Percentiles rank a stretch among this genome's conserved stretches.
Conservation (phyloP, 2,113 vertebrate species). For the Romanogobio albipinnatus region DNA sequence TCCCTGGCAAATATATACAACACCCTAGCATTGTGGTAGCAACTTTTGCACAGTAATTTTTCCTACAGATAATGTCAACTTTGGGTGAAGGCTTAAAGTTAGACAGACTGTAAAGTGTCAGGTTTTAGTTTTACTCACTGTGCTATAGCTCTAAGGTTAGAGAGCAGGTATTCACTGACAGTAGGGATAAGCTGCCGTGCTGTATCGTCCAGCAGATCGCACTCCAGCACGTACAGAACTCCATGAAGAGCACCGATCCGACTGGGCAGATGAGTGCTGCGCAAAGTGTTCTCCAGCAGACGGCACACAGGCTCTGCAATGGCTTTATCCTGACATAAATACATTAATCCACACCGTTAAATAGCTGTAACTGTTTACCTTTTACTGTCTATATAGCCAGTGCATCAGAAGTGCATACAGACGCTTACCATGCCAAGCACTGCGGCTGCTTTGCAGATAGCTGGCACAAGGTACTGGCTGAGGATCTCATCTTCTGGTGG, state of each 20-base stretch:
- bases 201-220: conserved; percentile 94
- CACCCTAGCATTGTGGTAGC: no score
- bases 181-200: conserved; percentile 91
- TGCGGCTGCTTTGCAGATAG: conserved; percentile 95
- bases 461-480: conserved; percentile 93
- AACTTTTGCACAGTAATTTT: no score
- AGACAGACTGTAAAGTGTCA: not conserved
- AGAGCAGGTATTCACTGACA: conserved; percentile 91
- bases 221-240: conserved; percentile 92
- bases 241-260: conserved; percentile 93
- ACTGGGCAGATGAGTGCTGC: conserved; percentile 93
- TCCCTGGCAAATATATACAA: no score
- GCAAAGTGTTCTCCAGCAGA: conserved; percentile 88
- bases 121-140: conserved; percentile 80
- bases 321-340: conserved; percentile 84
- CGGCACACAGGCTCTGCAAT: conserved; percentile 93
- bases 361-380: not conserved
- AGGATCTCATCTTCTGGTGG: conserved; percentile 96
- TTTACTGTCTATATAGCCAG: no score
- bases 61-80: no score
- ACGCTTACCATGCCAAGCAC: conserved; percentile 94
- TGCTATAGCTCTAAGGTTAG: conserved; percentile 85
- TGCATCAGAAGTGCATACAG: not conserved
- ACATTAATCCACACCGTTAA: not conserved
- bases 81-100: not conserved